A percentile compares a stretch with the other conserved stretches of the same genome.
phyloP scores from a whole-genome alignment of 2,113 vertebrate species.

The Apaloderma vittatum region DNA sequence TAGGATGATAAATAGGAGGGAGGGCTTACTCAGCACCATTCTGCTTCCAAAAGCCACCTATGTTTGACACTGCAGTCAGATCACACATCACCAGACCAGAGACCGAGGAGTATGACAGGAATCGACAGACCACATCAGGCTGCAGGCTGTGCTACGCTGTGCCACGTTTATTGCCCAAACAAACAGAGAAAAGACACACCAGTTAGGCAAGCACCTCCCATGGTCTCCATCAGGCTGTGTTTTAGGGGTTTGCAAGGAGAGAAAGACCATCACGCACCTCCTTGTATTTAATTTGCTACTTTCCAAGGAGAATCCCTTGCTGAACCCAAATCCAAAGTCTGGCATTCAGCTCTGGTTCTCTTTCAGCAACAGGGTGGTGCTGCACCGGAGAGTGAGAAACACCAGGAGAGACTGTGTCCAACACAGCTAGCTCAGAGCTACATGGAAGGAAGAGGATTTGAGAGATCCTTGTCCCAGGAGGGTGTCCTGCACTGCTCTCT shows the following conservation, averaged over 20 bases:
- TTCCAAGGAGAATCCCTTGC: background rate
- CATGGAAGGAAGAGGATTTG: background rate
- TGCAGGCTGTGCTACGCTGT: background rate
- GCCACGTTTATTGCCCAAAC: background rate
- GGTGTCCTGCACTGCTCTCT: background rate
- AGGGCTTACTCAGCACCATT: background rate
- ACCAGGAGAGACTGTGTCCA: no score
- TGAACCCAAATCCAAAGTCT: background rate
- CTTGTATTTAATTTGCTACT: background rate
- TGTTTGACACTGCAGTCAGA: background rate
- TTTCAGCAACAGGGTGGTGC: background rate
- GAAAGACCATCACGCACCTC: background rate
- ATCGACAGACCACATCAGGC: background rate
- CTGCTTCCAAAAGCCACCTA: background rate
- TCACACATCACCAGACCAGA: background rate
- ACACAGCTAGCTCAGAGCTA: background rate
- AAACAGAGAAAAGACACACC: background rate
- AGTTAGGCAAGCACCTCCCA: background rate
- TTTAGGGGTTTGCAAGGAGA: background rate
- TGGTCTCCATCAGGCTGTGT: background rate
- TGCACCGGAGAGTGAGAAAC: background rate
- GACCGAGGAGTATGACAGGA: background rate
- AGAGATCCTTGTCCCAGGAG: background rate
- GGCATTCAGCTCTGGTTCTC: background rate
- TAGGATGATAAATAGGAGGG: conserved; percentile 5